These are phyloP conservation scores for Natrix natrix DNA, from an alignment of 2,797 vertebrate genomes.

Conservation along the genomic window DNA sequence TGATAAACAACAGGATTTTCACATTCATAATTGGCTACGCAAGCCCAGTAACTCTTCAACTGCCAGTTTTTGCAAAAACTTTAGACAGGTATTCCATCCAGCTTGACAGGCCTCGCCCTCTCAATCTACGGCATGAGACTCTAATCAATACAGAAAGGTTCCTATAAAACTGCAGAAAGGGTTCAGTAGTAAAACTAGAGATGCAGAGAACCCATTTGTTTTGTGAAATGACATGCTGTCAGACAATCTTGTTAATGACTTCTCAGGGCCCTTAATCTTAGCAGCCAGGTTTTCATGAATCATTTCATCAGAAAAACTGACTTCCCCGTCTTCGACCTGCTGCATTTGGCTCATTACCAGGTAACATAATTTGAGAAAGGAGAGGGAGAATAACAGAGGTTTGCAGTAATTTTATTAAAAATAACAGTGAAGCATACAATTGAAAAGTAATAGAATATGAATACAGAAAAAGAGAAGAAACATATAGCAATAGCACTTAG, in stretches of 20 bases:
- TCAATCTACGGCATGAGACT: not conserved
- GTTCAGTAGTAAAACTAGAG: not conserved
- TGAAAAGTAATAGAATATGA: not conserved
- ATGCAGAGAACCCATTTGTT: not conserved
- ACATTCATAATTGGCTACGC: not conserved
- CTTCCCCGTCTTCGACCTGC: not conserved
- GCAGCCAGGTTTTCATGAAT: conserved; percentile 2
- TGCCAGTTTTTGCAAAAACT: not conserved
- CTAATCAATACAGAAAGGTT: not conserved
- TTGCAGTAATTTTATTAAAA: not conserved
- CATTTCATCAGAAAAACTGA: not conserved
- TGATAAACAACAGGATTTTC: not conserved
- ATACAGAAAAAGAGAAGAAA: not conserved
- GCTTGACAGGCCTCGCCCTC: not conserved
- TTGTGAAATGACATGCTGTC: not conserved
- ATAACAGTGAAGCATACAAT: not conserved
- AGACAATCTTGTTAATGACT: conserved; percentile 3
- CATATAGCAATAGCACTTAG: not conserved
- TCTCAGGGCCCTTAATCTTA: not conserved
- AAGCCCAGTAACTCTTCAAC: not conserved
- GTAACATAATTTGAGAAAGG: conserved; percentile 16
- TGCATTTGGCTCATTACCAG: conserved; percentile 8
- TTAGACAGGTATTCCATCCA: not conserved
- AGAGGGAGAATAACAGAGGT: not conserved
- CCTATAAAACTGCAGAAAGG: not conserved